Conservation (phyloP, 2,797 vertebrate genomes). For the Antennarius maculatus region DNA sequence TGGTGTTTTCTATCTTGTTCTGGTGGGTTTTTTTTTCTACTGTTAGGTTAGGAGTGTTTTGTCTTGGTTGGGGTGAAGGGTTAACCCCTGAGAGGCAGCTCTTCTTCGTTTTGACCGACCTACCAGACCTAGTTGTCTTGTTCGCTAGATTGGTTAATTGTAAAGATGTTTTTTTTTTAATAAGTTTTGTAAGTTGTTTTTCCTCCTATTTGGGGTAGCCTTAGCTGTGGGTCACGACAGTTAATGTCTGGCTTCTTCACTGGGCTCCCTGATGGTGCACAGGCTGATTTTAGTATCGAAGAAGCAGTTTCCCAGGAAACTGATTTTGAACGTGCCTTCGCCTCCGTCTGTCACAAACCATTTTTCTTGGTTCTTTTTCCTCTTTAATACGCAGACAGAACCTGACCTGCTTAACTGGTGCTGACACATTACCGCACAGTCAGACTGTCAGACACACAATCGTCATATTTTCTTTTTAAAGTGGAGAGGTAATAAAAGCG, state of each 20-base stretch:
- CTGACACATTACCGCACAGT: constrained; percentile 21
- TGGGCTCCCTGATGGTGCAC: background rate
- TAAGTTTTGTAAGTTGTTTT: too few relatives aligned
- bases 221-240: too few relatives aligned
- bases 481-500: constrained; percentile 13
- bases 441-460: constrained; percentile 2
- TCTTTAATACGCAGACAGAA: background rate
- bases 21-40: too few relatives aligned
- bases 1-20: too few relatives aligned
- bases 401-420: constrained; percentile 33
- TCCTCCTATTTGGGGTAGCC: too few relatives aligned
- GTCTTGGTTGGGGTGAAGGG: too few relatives aligned
- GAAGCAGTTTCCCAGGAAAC: constrained; percentile 54
- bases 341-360: constrained; percentile 24
- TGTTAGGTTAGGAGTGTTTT: too few relatives aligned
- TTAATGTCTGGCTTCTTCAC: constrained; percentile 15
- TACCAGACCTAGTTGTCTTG: too few relatives aligned
- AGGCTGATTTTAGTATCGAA: constrained; percentile 21
- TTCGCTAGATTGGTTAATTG: too few relatives aligned
- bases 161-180: too few relatives aligned
- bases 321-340: constrained; percentile 9
- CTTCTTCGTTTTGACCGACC: too few relatives aligned
- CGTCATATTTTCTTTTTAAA: constrained; percentile 14
- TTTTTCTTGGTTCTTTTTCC: constrained; percentile 15
- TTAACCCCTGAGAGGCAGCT: too few relatives aligned